Evolutionary conservation across 1,140 invertebrate genomes (phyloP).

Genomic region (Polyergus mexicanus): DNA sequence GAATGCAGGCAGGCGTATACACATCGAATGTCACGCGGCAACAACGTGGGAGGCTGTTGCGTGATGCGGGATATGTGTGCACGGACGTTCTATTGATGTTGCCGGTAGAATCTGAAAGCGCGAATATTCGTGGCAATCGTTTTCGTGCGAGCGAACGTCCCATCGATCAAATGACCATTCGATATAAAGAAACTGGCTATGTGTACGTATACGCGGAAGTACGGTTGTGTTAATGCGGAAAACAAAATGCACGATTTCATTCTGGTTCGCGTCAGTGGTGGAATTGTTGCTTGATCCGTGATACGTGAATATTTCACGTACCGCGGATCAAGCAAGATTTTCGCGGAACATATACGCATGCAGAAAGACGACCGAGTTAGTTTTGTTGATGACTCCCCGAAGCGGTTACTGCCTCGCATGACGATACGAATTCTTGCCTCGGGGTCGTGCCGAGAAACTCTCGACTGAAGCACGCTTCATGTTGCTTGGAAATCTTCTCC

Average conservation of each 20-base stretch:
- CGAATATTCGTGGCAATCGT: conserved; percentile 46
- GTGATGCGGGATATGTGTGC: background rate
- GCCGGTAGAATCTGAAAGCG: conserved; percentile 20
- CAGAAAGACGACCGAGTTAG: background rate
- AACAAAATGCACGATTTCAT: conserved; percentile 28
- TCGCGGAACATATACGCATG: background rate
- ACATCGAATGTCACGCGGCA: conserved; percentile 10
- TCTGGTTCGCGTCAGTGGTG: background rate
- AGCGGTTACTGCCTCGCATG: conserved; percentile 9
- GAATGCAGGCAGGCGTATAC: conserved; percentile 22
- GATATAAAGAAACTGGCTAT: conserved; percentile 41
- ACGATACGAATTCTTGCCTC: conserved; percentile 16
- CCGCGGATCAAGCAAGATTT: no score
- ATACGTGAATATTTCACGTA: conserved; percentile 38
- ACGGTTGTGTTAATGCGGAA: conserved; percentile 26
- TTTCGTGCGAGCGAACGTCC: background rate
- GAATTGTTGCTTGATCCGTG: conserved; percentile 40
- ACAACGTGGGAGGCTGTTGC: conserved; percentile 32
- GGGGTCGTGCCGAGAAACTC: conserved; percentile 7
- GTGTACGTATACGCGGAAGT: background rate
- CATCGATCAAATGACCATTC: background rate
- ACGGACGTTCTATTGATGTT: conserved; percentile 19
- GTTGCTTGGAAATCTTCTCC: conserved; percentile 26
- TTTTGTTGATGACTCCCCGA: conserved; percentile 27
- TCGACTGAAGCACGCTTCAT: conserved; percentile 38